Evolutionary conservation across 2,888 invertebrate genomes (phyloP), one percentile per base, ranked within the genome.

Genomic region (Cremastinae sp.): DNA sequence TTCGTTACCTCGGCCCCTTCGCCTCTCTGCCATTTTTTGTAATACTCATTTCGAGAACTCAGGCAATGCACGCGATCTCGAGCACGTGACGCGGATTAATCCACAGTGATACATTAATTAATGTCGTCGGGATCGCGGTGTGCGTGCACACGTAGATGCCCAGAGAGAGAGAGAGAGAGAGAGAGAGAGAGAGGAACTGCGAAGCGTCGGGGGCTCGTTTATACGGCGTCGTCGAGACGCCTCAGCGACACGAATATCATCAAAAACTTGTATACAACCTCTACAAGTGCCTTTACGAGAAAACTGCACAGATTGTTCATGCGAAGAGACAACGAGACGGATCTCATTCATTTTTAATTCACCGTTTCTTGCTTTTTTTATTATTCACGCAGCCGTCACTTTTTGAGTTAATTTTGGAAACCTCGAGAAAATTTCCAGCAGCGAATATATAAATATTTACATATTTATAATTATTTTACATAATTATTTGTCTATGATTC

Each of bases 71-170:
- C 76, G 76, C 76, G 69, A 76, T 65, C 59, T 62, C 59, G 45
- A 53, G 73, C 73, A 73, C 76, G 76, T 76, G 68, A 73, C 55
- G 69, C 73, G 76, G 73, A 64, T 76, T 73, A 76, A 73, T 69
- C 59, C 76, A 28, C 28, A 65, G 59, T 76, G 76, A 76, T 76
- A 76, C 76, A 76, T 76, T 76, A 76, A 76, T 76, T 76, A 76
- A 73, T 76, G 76, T 76, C 69, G 73, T 76, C 73, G 73, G 43
- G 53, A 22, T 62, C 45, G 59, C 28, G 28, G 28, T 28, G 28
- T 28, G 28, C 28, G 28, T 53, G 69, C 64, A 56, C 62, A 64
- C 58, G 9, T 51, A 18, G 14, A 55, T 66, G 55, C 16, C 4
- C 14, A 2, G 4, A 43, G 43, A n/a, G 14, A n/a, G n/a, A 2